Conservation (phyloP, 2,113 vertebrate species). For the Formicarius rufipectus region DNA sequence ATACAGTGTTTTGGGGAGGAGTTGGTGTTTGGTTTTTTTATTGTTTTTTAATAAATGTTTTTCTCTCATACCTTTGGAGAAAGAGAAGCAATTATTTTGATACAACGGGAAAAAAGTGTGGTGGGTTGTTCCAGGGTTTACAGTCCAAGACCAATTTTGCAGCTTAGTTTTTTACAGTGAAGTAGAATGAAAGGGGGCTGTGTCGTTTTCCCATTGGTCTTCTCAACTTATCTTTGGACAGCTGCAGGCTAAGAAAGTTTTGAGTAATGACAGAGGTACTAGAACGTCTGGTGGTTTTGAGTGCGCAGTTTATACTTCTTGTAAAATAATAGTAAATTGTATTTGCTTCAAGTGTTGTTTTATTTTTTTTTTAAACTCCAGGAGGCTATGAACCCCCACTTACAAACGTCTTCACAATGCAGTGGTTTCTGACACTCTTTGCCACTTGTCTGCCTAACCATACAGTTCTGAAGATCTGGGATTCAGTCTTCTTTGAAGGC, state of each 20-base stretch:
- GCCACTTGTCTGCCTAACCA: slow-evolving; percentile 96
- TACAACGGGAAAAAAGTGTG: not conserved
- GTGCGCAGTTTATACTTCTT: not conserved
- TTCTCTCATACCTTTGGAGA: not conserved
- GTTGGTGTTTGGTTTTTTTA: not conserved
- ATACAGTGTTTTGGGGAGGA: not conserved
- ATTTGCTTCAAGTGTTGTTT: not conserved
- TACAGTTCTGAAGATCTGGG: slow-evolving; percentile 97
- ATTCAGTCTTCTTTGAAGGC: slow-evolving; percentile 97
- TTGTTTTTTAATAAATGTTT: not conserved
- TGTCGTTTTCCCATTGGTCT: not conserved
- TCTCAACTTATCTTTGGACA: not conserved
- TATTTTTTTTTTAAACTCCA: slow-evolving; percentile 70
- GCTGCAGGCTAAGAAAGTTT: not conserved
- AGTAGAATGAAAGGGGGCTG: not conserved
- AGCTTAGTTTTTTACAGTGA: not conserved
- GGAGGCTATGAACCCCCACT: slow-evolving; percentile 96
- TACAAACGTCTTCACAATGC: slow-evolving; percentile 99
- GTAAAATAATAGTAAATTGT: not conserved
- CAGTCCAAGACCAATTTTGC: not conserved
- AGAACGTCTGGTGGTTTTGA: not conserved
- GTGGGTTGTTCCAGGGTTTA: not conserved
- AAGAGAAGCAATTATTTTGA: not conserved
- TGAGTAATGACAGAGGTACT: not conserved
- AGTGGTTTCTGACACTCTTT: slow-evolving; percentile 99